Conservation (phyloP, 1,140 invertebrate species). For the Metaphire vulgaris region DNA sequence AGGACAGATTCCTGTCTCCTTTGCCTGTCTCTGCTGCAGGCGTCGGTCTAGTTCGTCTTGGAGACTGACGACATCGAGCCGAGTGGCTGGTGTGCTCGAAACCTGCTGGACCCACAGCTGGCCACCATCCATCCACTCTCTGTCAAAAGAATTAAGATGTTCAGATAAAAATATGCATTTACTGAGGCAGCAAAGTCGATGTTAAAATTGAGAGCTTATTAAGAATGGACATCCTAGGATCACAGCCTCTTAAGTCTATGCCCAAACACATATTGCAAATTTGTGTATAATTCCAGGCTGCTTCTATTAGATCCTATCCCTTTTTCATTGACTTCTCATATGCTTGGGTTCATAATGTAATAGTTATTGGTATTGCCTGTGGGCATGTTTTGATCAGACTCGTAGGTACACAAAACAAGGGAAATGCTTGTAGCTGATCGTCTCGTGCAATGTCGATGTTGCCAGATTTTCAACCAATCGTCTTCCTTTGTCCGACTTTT, state of each 20-base stretch:
- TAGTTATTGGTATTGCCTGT: no score
- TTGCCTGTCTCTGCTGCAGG: conserved; percentile 80
- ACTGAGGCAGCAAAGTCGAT: not conserved
- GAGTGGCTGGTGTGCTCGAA: conserved; percentile 87
- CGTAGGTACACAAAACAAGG: no score
- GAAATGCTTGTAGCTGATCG: no score
- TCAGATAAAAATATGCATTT: not conserved
- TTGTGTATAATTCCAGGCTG: not conserved
- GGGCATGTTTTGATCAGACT: no score
- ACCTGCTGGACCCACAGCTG: conserved; percentile 62
- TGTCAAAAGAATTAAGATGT: conserved; percentile 30
- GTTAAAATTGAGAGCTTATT: not conserved
- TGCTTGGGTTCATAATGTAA: no score
- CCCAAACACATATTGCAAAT: not conserved
- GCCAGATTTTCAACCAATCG: no score
- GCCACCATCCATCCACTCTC: conserved; percentile 79
- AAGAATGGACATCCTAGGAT: not conserved
- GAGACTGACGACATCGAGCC: conserved; percentile 89
- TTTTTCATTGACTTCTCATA: no score
- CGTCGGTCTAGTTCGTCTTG: conserved; percentile 89
- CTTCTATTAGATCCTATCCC: not conserved
- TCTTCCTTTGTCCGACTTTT: no score
- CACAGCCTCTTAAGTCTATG: not conserved
- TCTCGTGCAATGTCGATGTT: no score
- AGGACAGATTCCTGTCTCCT: conserved; percentile 96